phyloP scores from a whole-genome alignment of 2,888 invertebrate genomes.

The Rhimphoctona megacephalus region DNA sequence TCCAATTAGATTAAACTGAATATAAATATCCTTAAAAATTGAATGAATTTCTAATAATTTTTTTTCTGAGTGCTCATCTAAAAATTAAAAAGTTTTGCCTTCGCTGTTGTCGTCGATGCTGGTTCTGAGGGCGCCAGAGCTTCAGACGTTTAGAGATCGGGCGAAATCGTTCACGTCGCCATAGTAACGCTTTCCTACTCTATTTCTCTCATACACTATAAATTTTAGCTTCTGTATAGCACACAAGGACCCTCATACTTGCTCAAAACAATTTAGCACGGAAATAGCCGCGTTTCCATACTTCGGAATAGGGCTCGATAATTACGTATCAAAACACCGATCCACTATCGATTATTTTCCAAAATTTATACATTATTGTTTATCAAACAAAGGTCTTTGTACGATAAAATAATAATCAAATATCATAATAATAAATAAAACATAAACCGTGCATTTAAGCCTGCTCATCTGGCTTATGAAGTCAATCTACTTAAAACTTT shows the following conservation, averaged over 20 bases:
- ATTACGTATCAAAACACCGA: slow-evolving; percentile 11
- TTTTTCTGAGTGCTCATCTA: background rate
- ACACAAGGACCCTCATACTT: background rate
- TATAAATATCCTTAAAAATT: background rate
- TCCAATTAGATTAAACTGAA: background rate
- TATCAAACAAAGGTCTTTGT: background rate
- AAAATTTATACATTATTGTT: background rate
- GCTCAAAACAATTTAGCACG: background rate
- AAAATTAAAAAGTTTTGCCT: background rate
- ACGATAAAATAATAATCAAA: background rate
- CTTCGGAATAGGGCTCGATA: background rate
- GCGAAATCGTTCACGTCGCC: slow-evolving; percentile 67
- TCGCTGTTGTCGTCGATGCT: slow-evolving; percentile 26
- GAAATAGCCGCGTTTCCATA: background rate
- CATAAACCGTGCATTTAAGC: background rate
- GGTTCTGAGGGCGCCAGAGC: slow-evolving; percentile 54
- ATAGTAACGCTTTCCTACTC: slow-evolving; percentile 69
- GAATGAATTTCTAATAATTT: background rate
- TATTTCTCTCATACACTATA: slow-evolving; percentile 25
- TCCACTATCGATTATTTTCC: background rate
- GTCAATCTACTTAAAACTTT: slow-evolving; percentile 28
- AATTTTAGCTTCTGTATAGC: slow-evolving; percentile 20
- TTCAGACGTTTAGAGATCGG: slow-evolving; percentile 64
- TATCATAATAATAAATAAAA: background rate
- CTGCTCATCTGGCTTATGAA: background rate